These are phyloP conservation scores for Antechinus stuartii DNA, from an alignment of 2,113 vertebrate species.

Conservation along the genomic window DNA sequence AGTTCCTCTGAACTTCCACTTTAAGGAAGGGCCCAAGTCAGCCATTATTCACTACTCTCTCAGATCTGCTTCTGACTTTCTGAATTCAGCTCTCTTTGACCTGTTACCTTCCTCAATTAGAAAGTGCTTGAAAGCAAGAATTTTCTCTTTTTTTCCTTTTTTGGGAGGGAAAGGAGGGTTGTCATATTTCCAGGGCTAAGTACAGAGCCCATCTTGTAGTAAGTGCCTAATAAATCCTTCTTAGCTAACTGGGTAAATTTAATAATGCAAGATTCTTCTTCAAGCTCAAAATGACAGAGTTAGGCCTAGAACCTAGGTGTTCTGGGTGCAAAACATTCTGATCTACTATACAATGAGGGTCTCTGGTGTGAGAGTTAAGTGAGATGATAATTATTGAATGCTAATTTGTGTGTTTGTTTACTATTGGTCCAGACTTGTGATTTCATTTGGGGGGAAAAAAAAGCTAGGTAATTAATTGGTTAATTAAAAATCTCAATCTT, in stretches of 20 bases:
- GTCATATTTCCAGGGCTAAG: neutral
- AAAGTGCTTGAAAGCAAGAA: neutral
- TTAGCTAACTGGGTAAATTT: neutral
- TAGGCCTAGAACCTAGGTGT: neutral
- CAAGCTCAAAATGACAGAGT: neutral
- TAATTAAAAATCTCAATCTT: too few relatives aligned
- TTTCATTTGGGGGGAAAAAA: neutral
- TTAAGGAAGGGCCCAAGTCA: neutral
- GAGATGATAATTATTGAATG: neutral
- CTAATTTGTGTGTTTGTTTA: neutral
- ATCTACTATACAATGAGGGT: neutral
- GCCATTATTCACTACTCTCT: neutral
- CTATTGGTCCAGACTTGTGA: neutral
- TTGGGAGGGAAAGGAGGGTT: accelerated
- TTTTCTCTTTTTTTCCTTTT: neutral
- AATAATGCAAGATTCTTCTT: neutral
- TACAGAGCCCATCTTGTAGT: neutral
- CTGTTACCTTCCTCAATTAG: neutral
- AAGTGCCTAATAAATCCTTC: neutral
- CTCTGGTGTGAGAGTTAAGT: neutral
- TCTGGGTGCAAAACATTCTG: neutral
- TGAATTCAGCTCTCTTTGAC: neutral
- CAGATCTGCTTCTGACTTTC: neutral
- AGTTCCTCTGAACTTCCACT: neutral
- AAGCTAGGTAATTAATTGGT: too few relatives aligned